Percentiles rank a stretch among this genome's conserved stretches.
Evolutionary conservation across 2,113 vertebrate species (phyloP).

Genomic region (Hemibagrus wyckioides): DNA sequence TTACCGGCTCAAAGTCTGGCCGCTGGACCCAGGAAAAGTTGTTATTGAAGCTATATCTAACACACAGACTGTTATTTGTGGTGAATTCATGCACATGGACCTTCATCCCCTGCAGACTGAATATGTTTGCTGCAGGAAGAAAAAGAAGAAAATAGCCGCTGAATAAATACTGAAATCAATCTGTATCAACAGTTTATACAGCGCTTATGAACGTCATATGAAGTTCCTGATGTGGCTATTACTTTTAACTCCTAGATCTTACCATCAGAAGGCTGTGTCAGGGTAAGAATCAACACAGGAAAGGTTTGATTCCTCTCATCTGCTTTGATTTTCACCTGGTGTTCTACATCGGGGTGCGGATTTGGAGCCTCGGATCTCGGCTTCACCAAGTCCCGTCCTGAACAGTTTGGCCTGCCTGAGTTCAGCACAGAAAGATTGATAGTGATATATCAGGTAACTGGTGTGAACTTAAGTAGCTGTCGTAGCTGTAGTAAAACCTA

Average conservation of each 20-base stretch:
- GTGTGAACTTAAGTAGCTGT: not conserved
- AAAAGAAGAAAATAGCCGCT: not conserved
- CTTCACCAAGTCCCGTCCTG: constrained; percentile 18
- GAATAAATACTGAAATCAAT: not conserved
- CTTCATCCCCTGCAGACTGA: constrained; percentile 45
- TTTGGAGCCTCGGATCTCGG: not conserved
- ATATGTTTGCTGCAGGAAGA: constrained; percentile 51
- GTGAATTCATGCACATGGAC: constrained; percentile 62
- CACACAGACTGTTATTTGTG: constrained; percentile 63
- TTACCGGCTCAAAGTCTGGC: constrained; percentile 31
- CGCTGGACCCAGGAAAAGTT: not conserved
- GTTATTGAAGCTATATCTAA: constrained; percentile 58
- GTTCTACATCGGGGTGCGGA: not conserved
- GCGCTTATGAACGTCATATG: not conserved
- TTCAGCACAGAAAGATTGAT: constrained; percentile 7
- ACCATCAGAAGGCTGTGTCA: constrained; percentile 61
- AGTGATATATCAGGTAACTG: not conserved
- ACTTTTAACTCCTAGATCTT: constrained; percentile 9
- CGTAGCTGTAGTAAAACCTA: not conserved
- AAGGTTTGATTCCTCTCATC: constrained; percentile 42
- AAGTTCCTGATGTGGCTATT: not conserved
- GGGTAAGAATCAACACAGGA: constrained; percentile 59
- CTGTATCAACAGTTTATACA: not conserved
- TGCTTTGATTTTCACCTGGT: not conserved
- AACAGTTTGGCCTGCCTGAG: constrained; percentile 61